Evolutionary conservation across 2,797 vertebrate genomes (phyloP), one percentile per base, ranked within the genome.

Genomic region (Buceros bicornis): DNA sequence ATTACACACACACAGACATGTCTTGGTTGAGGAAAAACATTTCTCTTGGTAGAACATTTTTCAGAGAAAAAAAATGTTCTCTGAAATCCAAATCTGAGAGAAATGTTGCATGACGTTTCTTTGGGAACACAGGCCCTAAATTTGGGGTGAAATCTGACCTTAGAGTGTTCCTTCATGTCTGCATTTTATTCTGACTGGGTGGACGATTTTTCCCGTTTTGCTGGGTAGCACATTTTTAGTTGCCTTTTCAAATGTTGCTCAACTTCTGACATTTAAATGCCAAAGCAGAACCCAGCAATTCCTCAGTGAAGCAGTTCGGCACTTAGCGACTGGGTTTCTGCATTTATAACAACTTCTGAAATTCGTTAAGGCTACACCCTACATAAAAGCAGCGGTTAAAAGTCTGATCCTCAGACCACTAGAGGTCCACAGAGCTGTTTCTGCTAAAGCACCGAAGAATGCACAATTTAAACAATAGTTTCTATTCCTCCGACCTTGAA

Each of bases 381-480:
- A 45, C 25, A 37, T 17, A 80, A 89, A 90, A 48, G 19, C 73
- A 82, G 40, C 8, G 25, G 54, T 69, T 76, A 62, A 5, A 64
- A 95, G 43, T 35, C 91, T 77, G 73, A 85, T 89, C 71, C 50
- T 94, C 40, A 95, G 56, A 77, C 94, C 96, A 95, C 96, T 97
- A 96, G 96, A 97, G 91, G 96, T 97, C 96, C 95, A 94, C 94
- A 95, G 95, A 97, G 88, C 86, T 82, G 91, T 84, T 96, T 87
- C 87, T 95, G 83, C 82, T 76, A 71, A 61, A 93, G 83, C 40
- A 90, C 61, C 3, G 9, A 90, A 90, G 76, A 82, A 72, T 2
- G 16, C 33, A 64, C 80, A 64, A 50, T n/a, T 81, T 45, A 69
- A 87, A 84, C 74, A 90, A 80, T 16, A 50, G 73, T 7, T 88